Percentiles rank a stretch among this genome's conserved stretches.
phyloP scores from a whole-genome alignment of 2,888 invertebrate genomes.

The Taenaris catops region DNA sequence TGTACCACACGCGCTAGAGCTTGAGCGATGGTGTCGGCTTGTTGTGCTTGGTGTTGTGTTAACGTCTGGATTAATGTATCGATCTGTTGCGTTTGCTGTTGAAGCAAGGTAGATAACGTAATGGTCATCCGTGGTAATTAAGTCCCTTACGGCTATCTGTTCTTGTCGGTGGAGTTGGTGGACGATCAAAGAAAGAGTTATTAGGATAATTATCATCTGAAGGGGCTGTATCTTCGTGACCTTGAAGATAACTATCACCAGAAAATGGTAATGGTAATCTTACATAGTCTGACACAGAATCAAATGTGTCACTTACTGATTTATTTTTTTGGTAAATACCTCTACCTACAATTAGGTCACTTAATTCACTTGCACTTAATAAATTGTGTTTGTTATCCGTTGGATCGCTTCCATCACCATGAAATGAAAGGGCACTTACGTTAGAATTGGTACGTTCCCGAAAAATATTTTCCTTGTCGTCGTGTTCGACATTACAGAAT shows the following conservation, averaged over 20 bases:
- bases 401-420: slow-evolving; percentile 94
- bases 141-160: slow-evolving; percentile 81
- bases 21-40: too few relatives aligned
- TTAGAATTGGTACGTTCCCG: slow-evolving; percentile 88
- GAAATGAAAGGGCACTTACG: slow-evolving; percentile 89
- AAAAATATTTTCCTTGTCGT: slow-evolving; percentile 71
- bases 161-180: slow-evolving; percentile 85
- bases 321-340: slow-evolving; percentile 86
- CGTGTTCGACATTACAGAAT: slow-evolving; percentile 59
- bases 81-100: too few relatives aligned
- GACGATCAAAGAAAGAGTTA: slow-evolving; percentile 73
- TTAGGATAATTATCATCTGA: slow-evolving; percentile 74
- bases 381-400: slow-evolving; percentile 88
- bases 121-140: too few relatives aligned
- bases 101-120: too few relatives aligned
- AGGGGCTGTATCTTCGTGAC: slow-evolving; percentile 81
- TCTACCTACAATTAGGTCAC: slow-evolving; percentile 90
- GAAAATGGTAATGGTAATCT: slow-evolving; percentile 83
- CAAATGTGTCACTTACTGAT: slow-evolving; percentile 90
- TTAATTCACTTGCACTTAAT: slow-evolving; percentile 90
- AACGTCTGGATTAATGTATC: too few relatives aligned
- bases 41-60: too few relatives aligned
- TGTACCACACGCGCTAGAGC: too few relatives aligned
- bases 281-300: slow-evolving; percentile 95
- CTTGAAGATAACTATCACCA: slow-evolving; percentile 79